phyloP scores from a whole-genome alignment of 2,888 invertebrate genomes.

The Cistogaster globosa region DNA sequence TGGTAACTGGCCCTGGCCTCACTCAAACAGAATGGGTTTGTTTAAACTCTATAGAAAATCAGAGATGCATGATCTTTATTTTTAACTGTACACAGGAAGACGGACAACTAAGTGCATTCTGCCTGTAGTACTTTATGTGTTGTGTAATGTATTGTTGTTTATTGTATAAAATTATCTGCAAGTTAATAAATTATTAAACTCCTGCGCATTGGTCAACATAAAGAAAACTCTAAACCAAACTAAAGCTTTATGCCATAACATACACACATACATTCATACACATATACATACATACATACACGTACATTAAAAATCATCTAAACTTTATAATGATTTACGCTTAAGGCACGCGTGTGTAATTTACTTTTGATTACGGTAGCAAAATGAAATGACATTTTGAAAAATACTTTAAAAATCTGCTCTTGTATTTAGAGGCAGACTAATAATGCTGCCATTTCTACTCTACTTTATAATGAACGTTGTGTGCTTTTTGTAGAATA shows the following conservation, averaged over 20 bases:
- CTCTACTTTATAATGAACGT: neutral
- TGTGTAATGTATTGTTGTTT: slow-evolving; percentile 29
- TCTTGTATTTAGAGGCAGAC: neutral
- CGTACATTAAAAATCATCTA: slow-evolving; percentile 9
- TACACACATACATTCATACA: neutral
- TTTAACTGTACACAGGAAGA: slow-evolving; percentile 11
- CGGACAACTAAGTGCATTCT: neutral
- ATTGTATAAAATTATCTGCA: slow-evolving; percentile 70
- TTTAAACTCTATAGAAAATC: neutral
- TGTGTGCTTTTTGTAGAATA: neutral
- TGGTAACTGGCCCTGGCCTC: slow-evolving; percentile 43
- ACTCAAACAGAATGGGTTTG: slow-evolving; percentile 18
- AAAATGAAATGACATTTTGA: slow-evolving; percentile 70
- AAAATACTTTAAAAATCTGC: slow-evolving; percentile 55
- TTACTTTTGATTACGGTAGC: slow-evolving; percentile 71
- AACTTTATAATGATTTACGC: slow-evolving; percentile 57
- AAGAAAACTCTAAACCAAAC: neutral
- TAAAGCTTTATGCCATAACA: slow-evolving; percentile 18
- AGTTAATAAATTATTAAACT: slow-evolving; percentile 71
- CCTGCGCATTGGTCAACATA: slow-evolving; percentile 67
- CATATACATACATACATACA: no score
- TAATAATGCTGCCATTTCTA: neutral
- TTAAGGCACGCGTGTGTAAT: slow-evolving; percentile 70
- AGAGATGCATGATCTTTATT: slow-evolving; percentile 46
- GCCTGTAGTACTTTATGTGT: neutral